Evolutionary conservation across 1,140 invertebrate genomes (phyloP).

Genomic region (Papilio dardanus): DNA sequence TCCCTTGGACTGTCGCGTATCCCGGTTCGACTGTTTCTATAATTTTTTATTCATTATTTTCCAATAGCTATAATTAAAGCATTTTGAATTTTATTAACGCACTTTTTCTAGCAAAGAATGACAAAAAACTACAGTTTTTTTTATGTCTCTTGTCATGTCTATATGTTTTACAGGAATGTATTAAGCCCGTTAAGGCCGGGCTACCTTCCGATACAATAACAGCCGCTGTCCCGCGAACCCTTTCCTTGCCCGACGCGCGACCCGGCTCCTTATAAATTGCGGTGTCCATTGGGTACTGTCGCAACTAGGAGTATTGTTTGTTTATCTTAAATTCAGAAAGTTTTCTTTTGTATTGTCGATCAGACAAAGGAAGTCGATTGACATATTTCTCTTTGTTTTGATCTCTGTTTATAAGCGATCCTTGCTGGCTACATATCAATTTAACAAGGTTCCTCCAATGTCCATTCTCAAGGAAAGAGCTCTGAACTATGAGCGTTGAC

Average conservation of each 20-base stretch:
- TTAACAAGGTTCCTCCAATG: too few relatives aligned
- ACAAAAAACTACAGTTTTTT: background rate
- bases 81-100: background rate
- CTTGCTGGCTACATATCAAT: too few relatives aligned
- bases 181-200: constrained; percentile 72
- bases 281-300: constrained; percentile 67
- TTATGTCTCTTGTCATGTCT: constrained; percentile 41
- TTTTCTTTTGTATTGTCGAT: constrained; percentile 16
- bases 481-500: too few relatives aligned
- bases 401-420: too few relatives aligned
- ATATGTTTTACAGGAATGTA: constrained; percentile 31
- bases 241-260: constrained; percentile 57
- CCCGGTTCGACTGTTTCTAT: too few relatives aligned
- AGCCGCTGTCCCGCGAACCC: constrained; percentile 64
- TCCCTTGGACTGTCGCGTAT: too few relatives aligned
- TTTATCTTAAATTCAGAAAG: constrained; percentile 44
- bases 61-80: too few relatives aligned
- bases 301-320: constrained; percentile 54
- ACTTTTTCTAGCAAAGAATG: background rate
- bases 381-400: background rate
- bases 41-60: too few relatives aligned
- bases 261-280: constrained; percentile 72
- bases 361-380: background rate
- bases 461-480: too few relatives aligned
- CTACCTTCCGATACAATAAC: constrained; percentile 81